These are phyloP conservation scores for Trichechus manatus DNA, from an alignment of 2,113 vertebrate species.

Conservation along the genomic window DNA sequence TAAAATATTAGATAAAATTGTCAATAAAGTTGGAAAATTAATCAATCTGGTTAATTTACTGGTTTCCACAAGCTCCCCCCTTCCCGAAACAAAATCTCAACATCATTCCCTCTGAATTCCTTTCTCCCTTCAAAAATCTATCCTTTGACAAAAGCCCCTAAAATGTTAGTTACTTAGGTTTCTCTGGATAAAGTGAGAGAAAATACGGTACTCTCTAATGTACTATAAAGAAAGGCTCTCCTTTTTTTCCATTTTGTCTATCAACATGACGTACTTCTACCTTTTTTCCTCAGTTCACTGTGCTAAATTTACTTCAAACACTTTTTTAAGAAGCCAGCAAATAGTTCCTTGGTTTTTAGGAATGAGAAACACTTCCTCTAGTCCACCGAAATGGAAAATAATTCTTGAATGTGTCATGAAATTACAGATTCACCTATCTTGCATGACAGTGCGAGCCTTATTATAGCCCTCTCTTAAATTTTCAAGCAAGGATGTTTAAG, in stretches of 20 bases:
- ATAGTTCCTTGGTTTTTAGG: conserved; percentile 68
- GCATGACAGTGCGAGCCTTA: conserved; percentile 73
- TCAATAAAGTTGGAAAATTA: neutral
- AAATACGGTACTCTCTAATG: conserved; percentile 56
- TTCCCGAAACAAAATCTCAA: neutral
- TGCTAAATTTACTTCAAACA: conserved; percentile 77
- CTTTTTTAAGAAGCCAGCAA: conserved; percentile 75
- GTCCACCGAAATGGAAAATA: conserved; percentile 76
- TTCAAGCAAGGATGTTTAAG: conserved; percentile 69
- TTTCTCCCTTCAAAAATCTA: conserved; percentile 31
- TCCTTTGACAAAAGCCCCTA: conserved; percentile 50
- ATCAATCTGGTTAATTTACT: conserved; percentile 1
- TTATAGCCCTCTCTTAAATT: conserved; percentile 76
- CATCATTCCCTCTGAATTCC: neutral
- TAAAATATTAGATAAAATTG: neutral
- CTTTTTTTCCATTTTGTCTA: conserved; percentile 62
- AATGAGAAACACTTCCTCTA: conserved; percentile 74
- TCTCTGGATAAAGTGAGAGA: conserved; percentile 58
- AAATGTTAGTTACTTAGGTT: conserved; percentile 55
- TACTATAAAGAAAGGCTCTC: neutral
- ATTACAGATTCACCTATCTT: conserved; percentile 75
- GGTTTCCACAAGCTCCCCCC: neutral
- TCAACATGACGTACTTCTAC: conserved; percentile 74
- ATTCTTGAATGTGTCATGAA: conserved; percentile 74
- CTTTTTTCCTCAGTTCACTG: conserved; percentile 69